Percentiles rank a stretch among this genome's conserved stretches.
Evolutionary conservation across 2,888 invertebrate genomes (phyloP).

Genomic region (Cataglyphis livida): DNA sequence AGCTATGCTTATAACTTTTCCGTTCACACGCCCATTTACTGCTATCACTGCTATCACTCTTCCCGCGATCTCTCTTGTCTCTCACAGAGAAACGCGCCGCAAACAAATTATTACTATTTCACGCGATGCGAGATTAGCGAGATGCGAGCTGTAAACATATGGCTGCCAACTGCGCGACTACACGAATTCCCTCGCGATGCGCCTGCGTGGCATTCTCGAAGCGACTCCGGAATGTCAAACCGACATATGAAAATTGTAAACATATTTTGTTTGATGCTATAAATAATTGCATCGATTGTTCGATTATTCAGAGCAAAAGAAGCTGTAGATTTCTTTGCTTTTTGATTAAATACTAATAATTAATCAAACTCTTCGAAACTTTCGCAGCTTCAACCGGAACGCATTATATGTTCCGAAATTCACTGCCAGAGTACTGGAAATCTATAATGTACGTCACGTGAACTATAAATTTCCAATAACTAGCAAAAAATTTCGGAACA

Average conservation of each 20-base stretch:
- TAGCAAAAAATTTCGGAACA: too few species aligned
- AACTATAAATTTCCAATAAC: too few species aligned
- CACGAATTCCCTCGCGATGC: constrained; percentile 48
- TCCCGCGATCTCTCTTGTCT: not conserved
- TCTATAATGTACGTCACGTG: too few species aligned
- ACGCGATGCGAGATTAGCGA: constrained; percentile 58
- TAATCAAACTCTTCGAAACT: not conserved
- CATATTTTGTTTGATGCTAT: not conserved
- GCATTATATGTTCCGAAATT: not conserved
- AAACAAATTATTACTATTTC: constrained; percentile 77
- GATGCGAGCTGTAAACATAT: constrained; percentile 74
- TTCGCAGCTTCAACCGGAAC: not conserved
- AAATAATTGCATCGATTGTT: not conserved
- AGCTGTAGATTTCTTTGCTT: not conserved
- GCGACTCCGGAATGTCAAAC: not conserved
- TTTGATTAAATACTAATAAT: not conserved
- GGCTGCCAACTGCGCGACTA: constrained; percentile 63
- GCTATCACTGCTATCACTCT: constrained; percentile 54
- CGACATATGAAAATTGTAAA: not conserved
- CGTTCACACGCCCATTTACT: constrained; percentile 67
- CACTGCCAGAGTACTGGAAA: too few species aligned
- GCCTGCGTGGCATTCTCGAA: constrained; percentile 14
- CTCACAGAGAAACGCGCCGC: constrained; percentile 71
- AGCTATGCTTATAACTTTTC: constrained; percentile 29
- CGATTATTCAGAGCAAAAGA: not conserved